Conservation (phyloP, 2,113 vertebrate genomes). For the Pseudonaja textilis region DNA sequence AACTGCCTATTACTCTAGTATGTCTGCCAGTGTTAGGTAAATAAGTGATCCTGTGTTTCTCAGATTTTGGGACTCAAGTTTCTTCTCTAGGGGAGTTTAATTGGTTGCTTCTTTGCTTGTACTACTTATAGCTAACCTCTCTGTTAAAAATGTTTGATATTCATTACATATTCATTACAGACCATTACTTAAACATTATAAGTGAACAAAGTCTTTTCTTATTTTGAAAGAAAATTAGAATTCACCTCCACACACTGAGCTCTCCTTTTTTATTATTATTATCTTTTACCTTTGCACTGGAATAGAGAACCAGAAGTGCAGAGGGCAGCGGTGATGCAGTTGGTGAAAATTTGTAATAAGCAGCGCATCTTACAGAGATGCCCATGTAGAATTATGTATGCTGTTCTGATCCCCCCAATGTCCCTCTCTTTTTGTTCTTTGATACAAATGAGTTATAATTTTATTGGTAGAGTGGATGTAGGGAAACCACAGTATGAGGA, state of each 20-base stretch:
- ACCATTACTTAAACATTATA: not conserved
- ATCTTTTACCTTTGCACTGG: not conserved
- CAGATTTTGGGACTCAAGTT: not conserved
- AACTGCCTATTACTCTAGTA: not conserved
- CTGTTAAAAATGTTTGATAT: not conserved
- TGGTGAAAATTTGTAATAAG: not conserved
- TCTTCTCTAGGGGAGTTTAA: not conserved
- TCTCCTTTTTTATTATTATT: not conserved
- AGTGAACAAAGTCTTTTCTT: not conserved
- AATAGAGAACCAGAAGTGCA: not conserved
- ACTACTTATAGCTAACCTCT: not conserved
- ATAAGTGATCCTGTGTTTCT: not conserved
- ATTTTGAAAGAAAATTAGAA: not conserved
- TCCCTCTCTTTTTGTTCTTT: not conserved
- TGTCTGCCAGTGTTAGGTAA: not conserved
- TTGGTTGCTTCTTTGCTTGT: not conserved
- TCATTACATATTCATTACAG: not conserved
- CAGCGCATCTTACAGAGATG: not conserved
- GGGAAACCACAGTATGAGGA: rapidly evolving
- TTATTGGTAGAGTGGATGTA: not conserved
- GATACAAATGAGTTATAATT: not conserved
- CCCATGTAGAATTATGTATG: not conserved
- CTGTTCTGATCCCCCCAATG: not conserved
- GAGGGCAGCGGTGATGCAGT: not conserved
- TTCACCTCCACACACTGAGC: not conserved